Evolutionary conservation across 2,888 invertebrate species (phyloP), one percentile per base, ranked within the genome.

Genomic region (Agonopterix alstromeriana): DNA sequence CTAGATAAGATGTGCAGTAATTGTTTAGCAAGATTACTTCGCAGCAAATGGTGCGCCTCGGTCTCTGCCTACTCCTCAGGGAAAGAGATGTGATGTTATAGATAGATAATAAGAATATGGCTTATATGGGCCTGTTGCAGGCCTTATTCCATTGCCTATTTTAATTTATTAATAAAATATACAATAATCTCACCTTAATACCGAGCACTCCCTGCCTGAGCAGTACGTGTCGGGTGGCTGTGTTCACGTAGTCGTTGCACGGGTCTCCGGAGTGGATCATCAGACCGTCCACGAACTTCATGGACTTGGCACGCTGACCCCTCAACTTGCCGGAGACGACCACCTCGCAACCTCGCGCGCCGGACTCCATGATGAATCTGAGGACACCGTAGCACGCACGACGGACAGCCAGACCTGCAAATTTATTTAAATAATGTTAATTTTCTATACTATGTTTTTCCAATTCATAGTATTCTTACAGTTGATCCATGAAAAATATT

Each of bases 191-290:
- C 67, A 95, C 97, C 95, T 93, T 93, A 61, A 93, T 93, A 61
- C 93, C 93, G 47, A 93, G 88, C 60, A 93, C 93, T 70, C 93
- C 93, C 91, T 99, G 99, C 80, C 99, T 92, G 51, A 99, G 92
- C 68, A 99, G 92, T 36, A 99, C 99, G 83, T 99, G 99, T 66
- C 99, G 91, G 45, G 99, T 99, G 53, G 99, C 99, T 42, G 96
- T 96, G 86, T 99, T 98, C 48, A 99, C 98, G 68, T 99, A 99
- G 76, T 99, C 98, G 72, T 98, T 97, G 87, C 96, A 97, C 36
- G 99, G 99, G 86, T 99, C 97, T 78, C 99, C 99, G 62, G 97
- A 97, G 91, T 99, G 99, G 79, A 99, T 99, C 99, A 99, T 99
- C 54, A 99, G 93, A 56, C 99, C 99, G 72, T 99, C 99, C 40